These are phyloP conservation scores for Euleptes europaea DNA, from an alignment of 2,113 vertebrate species.

Conservation along the genomic window DNA sequence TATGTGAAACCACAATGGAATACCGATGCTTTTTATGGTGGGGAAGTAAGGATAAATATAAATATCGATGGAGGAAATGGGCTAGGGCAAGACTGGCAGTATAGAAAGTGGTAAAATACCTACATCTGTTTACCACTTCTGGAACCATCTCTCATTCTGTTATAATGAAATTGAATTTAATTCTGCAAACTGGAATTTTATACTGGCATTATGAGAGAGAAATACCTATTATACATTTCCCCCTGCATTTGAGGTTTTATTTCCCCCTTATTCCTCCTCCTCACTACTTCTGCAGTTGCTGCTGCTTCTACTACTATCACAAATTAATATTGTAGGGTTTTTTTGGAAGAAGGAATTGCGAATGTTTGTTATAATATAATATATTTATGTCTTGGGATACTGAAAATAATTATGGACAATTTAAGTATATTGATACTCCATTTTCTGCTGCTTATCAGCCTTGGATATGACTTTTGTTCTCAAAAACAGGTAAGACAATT, in stretches of 20 bases:
- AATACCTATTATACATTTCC: not conserved
- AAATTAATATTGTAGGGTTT: not conserved
- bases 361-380: conserved; percentile 1
- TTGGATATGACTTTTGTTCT: conserved; percentile 4
- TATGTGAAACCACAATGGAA: too few species aligned
- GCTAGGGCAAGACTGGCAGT: not conserved
- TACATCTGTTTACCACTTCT: not conserved
- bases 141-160: not conserved
- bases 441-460: not conserved
- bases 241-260: not conserved
- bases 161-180: not conserved
- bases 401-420: conserved; percentile 29
- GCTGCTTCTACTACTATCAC: too few species aligned
- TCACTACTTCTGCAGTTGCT: too few species aligned
- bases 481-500: not conserved
- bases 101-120: not conserved
- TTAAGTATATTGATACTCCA: conserved; percentile 30
- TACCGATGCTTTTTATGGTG: too few species aligned
- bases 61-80: not conserved
- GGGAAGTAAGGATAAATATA: not conserved
- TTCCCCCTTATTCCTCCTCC: not conserved
- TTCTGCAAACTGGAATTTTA: not conserved
- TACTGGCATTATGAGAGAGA: not conserved
- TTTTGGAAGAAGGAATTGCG: not conserved
- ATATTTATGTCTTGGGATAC: conserved; percentile 24